Percentiles rank a stretch among this genome's conserved stretches.
phyloP scores from a whole-genome alignment of 1,140 invertebrate genomes.

The Micrasema minimum region DNA sequence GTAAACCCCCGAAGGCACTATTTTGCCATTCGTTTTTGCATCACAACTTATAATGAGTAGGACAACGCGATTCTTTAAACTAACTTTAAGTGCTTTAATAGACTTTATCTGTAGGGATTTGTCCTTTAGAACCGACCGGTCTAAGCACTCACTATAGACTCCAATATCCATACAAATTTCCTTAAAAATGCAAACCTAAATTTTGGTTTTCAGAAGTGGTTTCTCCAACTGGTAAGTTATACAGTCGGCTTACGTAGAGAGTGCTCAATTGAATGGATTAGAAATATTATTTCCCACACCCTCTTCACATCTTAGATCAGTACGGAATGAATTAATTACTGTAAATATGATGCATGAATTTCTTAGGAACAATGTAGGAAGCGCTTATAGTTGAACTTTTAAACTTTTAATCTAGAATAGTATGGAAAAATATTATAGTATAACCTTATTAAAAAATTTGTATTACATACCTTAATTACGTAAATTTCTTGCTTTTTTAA shows the following conservation, averaged over 20 bases:
- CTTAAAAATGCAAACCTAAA: conserved; percentile 43
- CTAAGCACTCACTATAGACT: not conserved
- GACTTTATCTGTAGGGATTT: conserved; percentile 5
- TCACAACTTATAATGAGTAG: no score
- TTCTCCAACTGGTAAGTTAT: conserved; percentile 51
- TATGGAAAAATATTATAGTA: no score
- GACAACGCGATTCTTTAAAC: no score
- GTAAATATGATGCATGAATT: not conserved
- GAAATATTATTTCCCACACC: conserved; percentile 31
- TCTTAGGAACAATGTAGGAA: not conserved
- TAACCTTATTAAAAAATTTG: no score
- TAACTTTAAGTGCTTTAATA: not conserved
- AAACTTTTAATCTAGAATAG: no score
- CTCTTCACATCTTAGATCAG: not conserved
- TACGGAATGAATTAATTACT: conserved; percentile 5
- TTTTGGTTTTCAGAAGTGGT: conserved; percentile 53
- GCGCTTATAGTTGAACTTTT: no score
- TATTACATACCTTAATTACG: no score
- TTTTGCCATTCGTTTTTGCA: no score
- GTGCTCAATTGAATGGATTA: conserved; percentile 36
- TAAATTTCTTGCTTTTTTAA: no score
- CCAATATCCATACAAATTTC: conserved; percentile 1
- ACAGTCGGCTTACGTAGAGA: conserved; percentile 45
- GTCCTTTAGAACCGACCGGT: conserved; percentile 1
- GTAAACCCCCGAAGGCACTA: no score